Base-by-base conservation (phyloP, 2,888 invertebrate genomes). In the Helicoverpa assulta region DNA sequence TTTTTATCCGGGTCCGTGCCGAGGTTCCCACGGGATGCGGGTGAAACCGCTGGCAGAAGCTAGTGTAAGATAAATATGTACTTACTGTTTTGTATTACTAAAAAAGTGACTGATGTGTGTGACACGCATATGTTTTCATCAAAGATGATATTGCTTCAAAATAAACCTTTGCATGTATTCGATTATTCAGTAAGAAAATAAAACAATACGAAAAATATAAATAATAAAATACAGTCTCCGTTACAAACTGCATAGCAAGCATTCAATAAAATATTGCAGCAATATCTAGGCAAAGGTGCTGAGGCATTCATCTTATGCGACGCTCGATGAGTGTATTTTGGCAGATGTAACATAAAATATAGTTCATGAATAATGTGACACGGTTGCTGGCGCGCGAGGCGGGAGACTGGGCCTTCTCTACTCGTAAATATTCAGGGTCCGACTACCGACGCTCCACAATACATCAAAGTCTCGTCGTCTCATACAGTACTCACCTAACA, bases 351-450 rank as follows among this genome's bases (percentile, higher is more conserved):
- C 80, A 82, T 78, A 90, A 85, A 88, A 87, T 88, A 88, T 86
- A 85, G 85, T 86, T 89, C 89, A 92, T 93, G 92, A 93, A 93
- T 92, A 92, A 92, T 92, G 91, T 90, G 90, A 86, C 88, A 87
- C 84, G 84, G 80, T 84, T 86, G 86, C 85, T 85, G 84, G 82
- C 77, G 77, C 78, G 80, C 73, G 68, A 64, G 68, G 80, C 76
- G 75, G 82, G 77, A 77, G 82, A 73, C 80, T 62, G 83, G 80
- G 83, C 82, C 84, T 80, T 80, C 84, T 80, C 82, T 83, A 87
- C 85, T 92, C 91, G 92, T 93, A 93, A 93, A 93, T 93, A 93
- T 93, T 93, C 93, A 92, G 91, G 91, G 91, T 90, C 90, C 90
- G 84, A 88, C 89, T 87, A 83, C 84, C 86, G 86, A 83, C 90